Percentiles rank a stretch among this genome's conserved stretches.
These are phyloP conservation scores for Sinelater perroti DNA, from an alignment of 2,888 invertebrate genomes.

Conservation along the genomic window DNA sequence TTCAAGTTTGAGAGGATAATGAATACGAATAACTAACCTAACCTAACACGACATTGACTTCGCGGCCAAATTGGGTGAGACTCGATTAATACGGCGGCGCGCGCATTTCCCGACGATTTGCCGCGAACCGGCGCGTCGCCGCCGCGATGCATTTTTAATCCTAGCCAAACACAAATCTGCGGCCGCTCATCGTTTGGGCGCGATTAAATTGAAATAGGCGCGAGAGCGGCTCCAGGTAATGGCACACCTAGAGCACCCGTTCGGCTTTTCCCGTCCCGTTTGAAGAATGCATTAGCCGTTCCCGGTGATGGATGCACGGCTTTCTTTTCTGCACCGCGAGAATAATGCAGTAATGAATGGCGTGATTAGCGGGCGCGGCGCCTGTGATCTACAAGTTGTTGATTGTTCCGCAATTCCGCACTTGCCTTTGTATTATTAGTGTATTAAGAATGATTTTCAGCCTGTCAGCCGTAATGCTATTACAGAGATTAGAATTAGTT, in stretches of 20 bases:
- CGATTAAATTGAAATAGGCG: not conserved
- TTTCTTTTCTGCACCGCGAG: not conserved
- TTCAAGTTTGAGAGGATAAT: conserved; percentile 40
- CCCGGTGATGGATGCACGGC: not conserved
- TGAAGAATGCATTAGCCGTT: not conserved
- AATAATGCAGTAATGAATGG: conserved; percentile 12
- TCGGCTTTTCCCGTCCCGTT: not conserved
- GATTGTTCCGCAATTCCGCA: conserved; percentile 5
- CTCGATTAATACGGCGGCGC: conserved; percentile 21
- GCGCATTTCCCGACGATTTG: conserved; percentile 7
- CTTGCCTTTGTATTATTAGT: conserved; percentile 4
- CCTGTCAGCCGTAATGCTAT: not conserved
- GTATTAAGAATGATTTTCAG: conserved; percentile 4
- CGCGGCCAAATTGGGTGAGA: conserved; percentile 29
- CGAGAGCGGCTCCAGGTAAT: too few species aligned
- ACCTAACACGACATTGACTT: conserved; percentile 34
- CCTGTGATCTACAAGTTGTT: conserved; percentile 12
- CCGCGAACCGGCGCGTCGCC: not conserved
- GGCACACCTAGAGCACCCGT: not conserved
- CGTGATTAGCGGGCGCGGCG: conserved; percentile 9
- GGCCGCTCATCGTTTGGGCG: not conserved
- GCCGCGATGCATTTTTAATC: not conserved
- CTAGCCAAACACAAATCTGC: not conserved
- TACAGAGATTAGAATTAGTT: conserved; percentile 5
- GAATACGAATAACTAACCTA: conserved; percentile 39